These are phyloP conservation scores for Holacanthus passer DNA, from an alignment of 2,113 vertebrate genomes.

Conservation along the genomic window DNA sequence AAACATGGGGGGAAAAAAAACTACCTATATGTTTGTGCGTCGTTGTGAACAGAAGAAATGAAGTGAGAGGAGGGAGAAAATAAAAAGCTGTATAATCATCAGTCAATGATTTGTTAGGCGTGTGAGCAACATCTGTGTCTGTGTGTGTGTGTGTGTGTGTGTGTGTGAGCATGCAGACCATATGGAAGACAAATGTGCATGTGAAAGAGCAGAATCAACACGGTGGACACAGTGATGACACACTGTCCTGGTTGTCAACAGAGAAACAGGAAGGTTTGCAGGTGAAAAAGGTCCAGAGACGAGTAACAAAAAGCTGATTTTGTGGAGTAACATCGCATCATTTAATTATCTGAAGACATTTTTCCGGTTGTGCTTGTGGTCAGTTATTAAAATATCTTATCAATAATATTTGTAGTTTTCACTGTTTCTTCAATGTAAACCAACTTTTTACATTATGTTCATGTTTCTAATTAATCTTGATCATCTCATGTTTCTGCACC, in stretches of 20 bases:
- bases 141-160: slow-evolving; percentile 8
- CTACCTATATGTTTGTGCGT: neutral
- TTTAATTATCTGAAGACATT: too few relatives aligned
- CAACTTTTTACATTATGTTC: too few relatives aligned
- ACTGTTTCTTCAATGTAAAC: neutral
- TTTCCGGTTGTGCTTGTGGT: too few relatives aligned
- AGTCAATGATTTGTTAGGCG: slow-evolving; percentile 11
- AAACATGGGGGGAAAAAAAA: neutral
- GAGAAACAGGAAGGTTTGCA: neutral
- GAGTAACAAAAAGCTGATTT: neutral
- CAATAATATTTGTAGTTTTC: too few relatives aligned
- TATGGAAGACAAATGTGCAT: slow-evolving; percentile 18
- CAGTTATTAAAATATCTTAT: too few relatives aligned
- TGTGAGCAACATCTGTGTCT: slow-evolving; percentile 26
- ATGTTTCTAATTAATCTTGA: neutral
- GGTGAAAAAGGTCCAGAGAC: neutral
- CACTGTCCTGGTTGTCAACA: neutral
- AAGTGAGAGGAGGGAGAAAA: neutral
- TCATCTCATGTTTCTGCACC: neutral
- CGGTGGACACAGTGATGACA: neutral
- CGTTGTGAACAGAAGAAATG: slow-evolving; percentile 1
- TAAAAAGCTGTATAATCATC: slow-evolving; percentile 21
- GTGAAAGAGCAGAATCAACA: neutral
- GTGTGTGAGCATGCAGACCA: neutral
- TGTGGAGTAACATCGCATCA: too few relatives aligned